A percentile compares a stretch with the other conserved stretches of the same genome.
Conservation (phyloP, 2,888 invertebrate genomes). For the Crossocerus cetratus region DNA sequence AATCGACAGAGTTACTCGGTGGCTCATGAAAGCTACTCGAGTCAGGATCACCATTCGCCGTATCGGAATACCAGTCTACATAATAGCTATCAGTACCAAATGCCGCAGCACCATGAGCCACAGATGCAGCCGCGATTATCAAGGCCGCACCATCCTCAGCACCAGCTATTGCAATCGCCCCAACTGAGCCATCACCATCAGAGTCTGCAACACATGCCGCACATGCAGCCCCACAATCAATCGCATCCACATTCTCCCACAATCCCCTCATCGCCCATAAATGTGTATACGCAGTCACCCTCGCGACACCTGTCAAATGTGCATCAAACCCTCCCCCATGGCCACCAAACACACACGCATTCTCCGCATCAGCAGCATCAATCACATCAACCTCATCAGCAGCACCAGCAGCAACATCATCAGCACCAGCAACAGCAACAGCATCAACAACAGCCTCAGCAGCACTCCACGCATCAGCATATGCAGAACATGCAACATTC, state of each 20-base stretch:
- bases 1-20: conserved; percentile 70
- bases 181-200: conserved; percentile 10
- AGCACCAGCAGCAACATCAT: conserved; percentile 63
- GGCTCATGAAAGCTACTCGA: conserved; percentile 59
- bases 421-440: conserved; percentile 52
- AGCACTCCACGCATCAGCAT: conserved; percentile 51
- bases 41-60: conserved; percentile 65
- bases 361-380: conserved; percentile 46
- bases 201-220: conserved; percentile 32
- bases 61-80: conserved; percentile 66
- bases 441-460: conserved; percentile 50
- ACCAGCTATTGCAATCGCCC: conserved; percentile 45
- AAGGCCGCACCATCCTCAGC: conserved; percentile 73
- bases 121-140: conserved; percentile 77
- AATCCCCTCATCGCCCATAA: too few relatives aligned
- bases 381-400: conserved; percentile 55
- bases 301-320: conserved; percentile 56
- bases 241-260: conserved; percentile 30
- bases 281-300: conserved; percentile 34
- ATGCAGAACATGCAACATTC: conserved; percentile 63
- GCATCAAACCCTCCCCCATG: conserved; percentile 45
- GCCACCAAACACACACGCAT: conserved; percentile 52
- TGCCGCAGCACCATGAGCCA: conserved; percentile 68
- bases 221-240: conserved; percentile 53
- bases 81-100: conserved; percentile 71